Conservation (phyloP, 2,888 invertebrate species). For the Belgica antarctica region DNA sequence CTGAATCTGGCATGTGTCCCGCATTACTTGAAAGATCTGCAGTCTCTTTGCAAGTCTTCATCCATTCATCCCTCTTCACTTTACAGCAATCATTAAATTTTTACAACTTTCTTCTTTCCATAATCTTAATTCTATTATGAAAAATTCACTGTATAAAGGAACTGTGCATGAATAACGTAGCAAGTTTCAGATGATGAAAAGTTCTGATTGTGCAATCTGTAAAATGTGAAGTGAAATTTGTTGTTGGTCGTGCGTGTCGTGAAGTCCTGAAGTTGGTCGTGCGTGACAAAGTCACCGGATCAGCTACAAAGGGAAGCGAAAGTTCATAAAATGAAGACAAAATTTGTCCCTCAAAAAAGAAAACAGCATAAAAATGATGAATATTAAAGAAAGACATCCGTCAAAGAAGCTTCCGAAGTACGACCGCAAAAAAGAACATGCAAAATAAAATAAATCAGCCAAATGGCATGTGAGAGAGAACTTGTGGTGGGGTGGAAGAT, state of each 20-base stretch:
- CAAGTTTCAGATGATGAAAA: too few relatives aligned
- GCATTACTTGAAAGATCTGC: too few relatives aligned
- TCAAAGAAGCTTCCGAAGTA: conserved; percentile 29
- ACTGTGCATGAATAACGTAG: too few relatives aligned
- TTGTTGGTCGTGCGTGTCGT: too few relatives aligned
- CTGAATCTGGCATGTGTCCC: too few relatives aligned
- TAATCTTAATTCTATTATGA: conserved; percentile 25
- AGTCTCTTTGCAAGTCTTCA: too few relatives aligned
- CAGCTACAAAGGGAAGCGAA: conserved; percentile 4
- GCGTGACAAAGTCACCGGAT: too few relatives aligned
- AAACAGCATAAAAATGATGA: conserved; percentile 33
- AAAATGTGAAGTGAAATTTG: too few relatives aligned
- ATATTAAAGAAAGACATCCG: conserved; percentile 30
- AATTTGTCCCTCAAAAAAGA: neutral
- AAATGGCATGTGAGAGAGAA: conserved; percentile 19
- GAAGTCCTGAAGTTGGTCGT: too few relatives aligned
- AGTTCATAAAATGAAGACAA: conserved; percentile 25
- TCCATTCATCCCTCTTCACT: neutral
- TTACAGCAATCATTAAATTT: conserved; percentile 20
- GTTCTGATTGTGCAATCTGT: too few relatives aligned
- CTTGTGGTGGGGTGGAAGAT: neutral
- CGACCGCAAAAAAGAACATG: neutral
- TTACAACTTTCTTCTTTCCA: neutral
- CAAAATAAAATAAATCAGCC: conserved; percentile 39
- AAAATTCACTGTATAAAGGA: conserved; percentile 17